Base-by-base conservation (phyloP, 2,797 vertebrate species). In the Oreonectes daqikongensis region DNA sequence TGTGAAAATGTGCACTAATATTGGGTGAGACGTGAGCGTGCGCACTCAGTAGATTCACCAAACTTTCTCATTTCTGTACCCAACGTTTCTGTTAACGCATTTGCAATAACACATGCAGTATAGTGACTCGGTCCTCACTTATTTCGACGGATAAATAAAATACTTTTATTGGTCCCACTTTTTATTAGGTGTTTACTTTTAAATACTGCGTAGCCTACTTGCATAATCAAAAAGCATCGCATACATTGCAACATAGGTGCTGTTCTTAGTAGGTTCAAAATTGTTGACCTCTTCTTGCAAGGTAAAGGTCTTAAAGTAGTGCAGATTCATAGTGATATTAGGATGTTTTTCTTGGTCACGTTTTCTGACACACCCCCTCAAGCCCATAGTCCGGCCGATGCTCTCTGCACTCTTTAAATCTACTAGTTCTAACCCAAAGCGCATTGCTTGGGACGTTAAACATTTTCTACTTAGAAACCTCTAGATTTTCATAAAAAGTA, bases 321-420 rank as follows among this genome's bases (percentile, higher is more conserved):
- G 2, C 9, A 15, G 1, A 1, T 20, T 73, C 24, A 57, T 35
- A 46, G 5, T 69, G 38, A 15, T 2, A 22, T 3, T 2, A 35
- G 1, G 1, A 7, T 40, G 28, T 4, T 42, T 66, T 46, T 18
- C 24, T 79, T 35, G 20, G 12, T 35, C 10, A 44, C 38, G 53
- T 68, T 74, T 52, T 68, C 38, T 55, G 72, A 66, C 72, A 75
- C 61, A 57, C 72, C 72, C 61, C 50, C 50, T 44, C n/a, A n/a
- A n/a, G n/a, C n/a, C n/a, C n/a, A n/a, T n/a, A n/a, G n/a, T n/a
- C n/a, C n/a, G n/a, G n/a, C n/a, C n/a, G n/a, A n/a, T n/a, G n/a
- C n/a, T n/a, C 15, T 5, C 10, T 70, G 1, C 35, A 60, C 24
- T 46, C 14, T 59, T 72, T 48, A 3, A 22, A 20, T 12, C 4